Evolutionary conservation across 2,113 vertebrate species (phyloP), one percentile per base, ranked within the genome.

Genomic region (Cinclus mexicanus): DNA sequence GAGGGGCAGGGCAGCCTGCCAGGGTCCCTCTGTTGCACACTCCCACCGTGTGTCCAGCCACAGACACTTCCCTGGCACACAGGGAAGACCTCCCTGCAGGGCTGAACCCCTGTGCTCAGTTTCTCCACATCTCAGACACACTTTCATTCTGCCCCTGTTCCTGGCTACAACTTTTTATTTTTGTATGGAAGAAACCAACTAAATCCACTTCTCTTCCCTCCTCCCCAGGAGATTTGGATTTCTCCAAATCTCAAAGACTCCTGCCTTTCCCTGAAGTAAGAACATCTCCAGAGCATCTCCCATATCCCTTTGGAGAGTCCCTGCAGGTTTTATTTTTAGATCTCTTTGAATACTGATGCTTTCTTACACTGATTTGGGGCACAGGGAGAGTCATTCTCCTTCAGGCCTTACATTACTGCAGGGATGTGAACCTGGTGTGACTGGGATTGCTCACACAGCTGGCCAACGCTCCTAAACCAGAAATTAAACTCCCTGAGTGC

Each of bases 241-340:
- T 84, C 35, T 89, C 35, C 2, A 3, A 69, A 26, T n/a, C 64
- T 87, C 18, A 4, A 5, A 61, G 20, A 14, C 47, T 78, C 28
- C 37, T 63, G 29, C 42, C 52, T 90, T 70, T 7, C 76, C 59
- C 83, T 59, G 59, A 86, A 95, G 88, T 50, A 72, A 69, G 59
- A 86, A 74, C 50, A 67, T 74, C 88, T 93, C 88, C 50, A 85
- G 92, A 94, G 82, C 33, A 56, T 67, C 63, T 86, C 35, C 85
- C 39, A 15, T 26, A 57, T 46, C 63, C 71, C 71, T 74, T 56
- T 70, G 35, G 83, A 86, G 55, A n/a, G 61, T 86, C 59, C 55
- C 82, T 74, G 31, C 44, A 76, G 85, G 37, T 69, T 92, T 83
- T 93, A 86, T 77, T 86, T 93, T 95, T 95, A 90, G 71, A 69